Evolutionary conservation across 1,140 invertebrate species (phyloP).

Genomic region (Mamestra configurata): DNA sequence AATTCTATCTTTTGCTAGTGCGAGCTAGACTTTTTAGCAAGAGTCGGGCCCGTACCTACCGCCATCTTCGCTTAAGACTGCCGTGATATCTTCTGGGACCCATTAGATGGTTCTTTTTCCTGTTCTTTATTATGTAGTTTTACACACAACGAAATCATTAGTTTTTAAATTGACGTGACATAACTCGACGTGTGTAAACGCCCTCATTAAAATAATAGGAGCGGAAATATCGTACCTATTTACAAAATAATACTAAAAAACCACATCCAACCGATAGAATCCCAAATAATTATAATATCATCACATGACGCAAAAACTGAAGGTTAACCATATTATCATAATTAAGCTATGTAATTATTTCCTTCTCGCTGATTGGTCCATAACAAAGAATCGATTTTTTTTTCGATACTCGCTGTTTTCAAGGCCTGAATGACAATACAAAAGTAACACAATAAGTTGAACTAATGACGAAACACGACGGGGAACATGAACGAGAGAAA

Average conservation of each 20-base stretch:
- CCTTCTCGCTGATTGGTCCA: neutral
- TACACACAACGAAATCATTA: too few species aligned
- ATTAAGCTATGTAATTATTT: slow-evolving; percentile 18
- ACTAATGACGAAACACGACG: slow-evolving; percentile 19
- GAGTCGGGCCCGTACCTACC: too few species aligned
- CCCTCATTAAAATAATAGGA: neutral
- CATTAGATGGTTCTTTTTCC: too few species aligned
- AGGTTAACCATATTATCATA: slow-evolving; percentile 16
- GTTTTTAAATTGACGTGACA: too few species aligned
- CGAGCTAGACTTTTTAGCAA: too few species aligned
- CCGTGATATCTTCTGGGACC: too few species aligned
- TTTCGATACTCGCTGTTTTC: slow-evolving; percentile 15
- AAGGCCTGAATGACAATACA: slow-evolving; percentile 29
- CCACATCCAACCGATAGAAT: neutral
- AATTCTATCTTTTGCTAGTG: too few species aligned
- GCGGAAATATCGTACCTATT: neutral
- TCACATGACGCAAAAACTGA: slow-evolving; percentile 25
- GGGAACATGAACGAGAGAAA: slow-evolving; percentile 23
- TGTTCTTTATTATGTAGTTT: too few species aligned
- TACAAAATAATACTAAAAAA: slow-evolving; percentile 18
- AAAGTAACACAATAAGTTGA: slow-evolving; percentile 9
- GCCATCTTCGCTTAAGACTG: too few species aligned
- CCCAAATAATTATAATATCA: slow-evolving; percentile 16
- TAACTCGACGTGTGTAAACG: too few species aligned
- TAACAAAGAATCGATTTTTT: slow-evolving; percentile 15